Base-by-base conservation (phyloP, 2,113 vertebrate genomes). In the Pygoscelis adeliae region DNA sequence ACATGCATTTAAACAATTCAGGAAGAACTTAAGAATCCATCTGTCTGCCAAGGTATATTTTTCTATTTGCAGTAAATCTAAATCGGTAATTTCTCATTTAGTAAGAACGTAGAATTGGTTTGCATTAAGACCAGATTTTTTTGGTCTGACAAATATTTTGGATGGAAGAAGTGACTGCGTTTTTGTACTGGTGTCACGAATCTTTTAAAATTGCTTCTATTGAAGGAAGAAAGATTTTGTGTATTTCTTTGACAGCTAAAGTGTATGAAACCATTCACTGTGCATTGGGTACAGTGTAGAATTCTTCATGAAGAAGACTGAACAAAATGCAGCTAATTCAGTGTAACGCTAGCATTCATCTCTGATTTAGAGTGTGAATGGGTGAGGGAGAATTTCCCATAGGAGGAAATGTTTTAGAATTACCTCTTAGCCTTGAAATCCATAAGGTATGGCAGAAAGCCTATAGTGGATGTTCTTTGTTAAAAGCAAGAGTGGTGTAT, bases 1-100 rank as follows among this genome's bases (percentile, higher is more conserved):
- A 95, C 94, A 78, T 61, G 93, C 95, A 96, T 97, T 96, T 97
- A 97, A 96, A 87, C 93, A 92, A 34, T 93, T 96, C 90, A 95
- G 96, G 95, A 94, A 79, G 96, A 94, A 58, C 88, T 91, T 97
- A 94, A 89, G 97, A 96, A 58, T 49, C 77, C 95, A 83, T 77
- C 95, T 89, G 71, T 87, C 91, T 56, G 83, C 97, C 81, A 78
- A 96, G 92, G 96, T 96, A 95, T 95, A 88, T 67, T 87, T 96
- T 94, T 96, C 84, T 96, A 11, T 94, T 94, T 87, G 95, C 91
- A 83, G 88, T 90, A 83, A 74, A 46, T 58, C 18, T 81, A 15
- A 78, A 13, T 47, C 87, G 19, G 23, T 69, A 65, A 50, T 90
- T 46, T 83, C 62, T 87, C 61, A 12, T 61, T 56, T 47, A 91